Evolutionary conservation across 2,888 invertebrate species (phyloP), one percentile per base, ranked within the genome.

Genomic region (Morinoia aosen): DNA sequence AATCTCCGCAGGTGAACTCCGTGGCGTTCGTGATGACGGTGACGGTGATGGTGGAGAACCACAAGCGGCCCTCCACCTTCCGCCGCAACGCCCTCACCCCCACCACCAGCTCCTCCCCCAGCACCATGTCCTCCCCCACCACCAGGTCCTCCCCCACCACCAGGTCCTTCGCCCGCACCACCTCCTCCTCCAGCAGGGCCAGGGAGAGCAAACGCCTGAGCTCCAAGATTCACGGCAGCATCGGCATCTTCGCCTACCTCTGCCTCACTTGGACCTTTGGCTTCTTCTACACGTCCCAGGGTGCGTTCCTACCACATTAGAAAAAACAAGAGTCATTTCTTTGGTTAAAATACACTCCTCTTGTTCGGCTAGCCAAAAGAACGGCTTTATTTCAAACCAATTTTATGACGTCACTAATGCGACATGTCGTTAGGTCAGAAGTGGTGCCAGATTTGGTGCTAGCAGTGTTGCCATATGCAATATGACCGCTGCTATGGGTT

Each of bases 221-320:
- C 64, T 97, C 97, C 12, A 97, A 97, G 97, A 96, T 97, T 95
- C 97, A 97, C 95, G 97, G 97, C 2, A 97, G 97, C 25, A 97
- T 97, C 88, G 97, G 97, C 0, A 97, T 98, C 96, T 97, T 97
- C 14, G 97, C 97, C 39, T 97, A 97, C 40, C 97, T 98, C 19
- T 97, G 98, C 8, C 97, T 97, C 94, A 97, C 97, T 14, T 98
- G 98, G 98, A 96, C 97, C 5, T 97, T 97, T 96, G 97, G 97
- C 0, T 97, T 97, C 88, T 97, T 97, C 94, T 97, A 97, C 97
- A 96, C 97, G 95, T 97, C 97, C 57, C 97, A 97, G 12, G 96
- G 96, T 93, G 90, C 88, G 58, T 48, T 5, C 48, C 48, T 48
- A 48, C 48, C 5, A 48, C 48, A 5, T 2, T 5, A 48, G 48